Percentiles rank a stretch among this genome's conserved stretches.
phyloP scores from a whole-genome alignment of 2,113 vertebrate genomes.

The Dinomys branickii region DNA sequence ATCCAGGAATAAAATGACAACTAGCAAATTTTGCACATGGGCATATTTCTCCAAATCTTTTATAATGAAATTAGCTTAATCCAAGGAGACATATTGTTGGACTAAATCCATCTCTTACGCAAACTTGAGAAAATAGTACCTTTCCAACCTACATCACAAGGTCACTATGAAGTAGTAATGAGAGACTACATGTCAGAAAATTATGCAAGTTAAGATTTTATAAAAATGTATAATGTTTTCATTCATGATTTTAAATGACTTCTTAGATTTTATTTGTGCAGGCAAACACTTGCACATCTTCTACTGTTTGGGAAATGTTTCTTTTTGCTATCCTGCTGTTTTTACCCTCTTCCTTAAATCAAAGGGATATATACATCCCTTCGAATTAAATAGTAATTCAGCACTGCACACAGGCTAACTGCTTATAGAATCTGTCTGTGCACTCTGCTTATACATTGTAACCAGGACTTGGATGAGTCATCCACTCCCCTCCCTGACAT shows the following conservation, averaged over 20 bases:
- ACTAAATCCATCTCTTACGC: neutral
- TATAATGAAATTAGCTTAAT: neutral
- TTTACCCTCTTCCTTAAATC: neutral
- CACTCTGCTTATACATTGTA: neutral
- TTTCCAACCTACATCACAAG: neutral
- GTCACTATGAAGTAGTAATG: neutral
- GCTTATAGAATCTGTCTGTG: neutral
- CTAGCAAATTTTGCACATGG: slow-evolving; percentile 37
- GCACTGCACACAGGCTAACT: neutral
- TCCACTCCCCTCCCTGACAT: neutral
- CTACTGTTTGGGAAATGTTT: neutral
- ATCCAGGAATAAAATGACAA: slow-evolving; percentile 49
- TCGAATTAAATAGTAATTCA: neutral
- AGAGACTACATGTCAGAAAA: neutral
- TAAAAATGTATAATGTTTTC: neutral
- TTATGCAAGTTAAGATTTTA: neutral
- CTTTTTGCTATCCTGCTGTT: neutral
- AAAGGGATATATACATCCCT: neutral
- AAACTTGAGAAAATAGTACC: neutral
- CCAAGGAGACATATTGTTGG: neutral
- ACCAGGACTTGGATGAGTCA: slow-evolving; percentile 19
- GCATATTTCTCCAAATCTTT: slow-evolving; percentile 41
- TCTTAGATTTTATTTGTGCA: neutral
- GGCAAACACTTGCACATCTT: neutral
- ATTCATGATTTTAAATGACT: neutral